Conservation (phyloP, 2,888 invertebrate genomes). For the Megamerina dolium region DNA sequence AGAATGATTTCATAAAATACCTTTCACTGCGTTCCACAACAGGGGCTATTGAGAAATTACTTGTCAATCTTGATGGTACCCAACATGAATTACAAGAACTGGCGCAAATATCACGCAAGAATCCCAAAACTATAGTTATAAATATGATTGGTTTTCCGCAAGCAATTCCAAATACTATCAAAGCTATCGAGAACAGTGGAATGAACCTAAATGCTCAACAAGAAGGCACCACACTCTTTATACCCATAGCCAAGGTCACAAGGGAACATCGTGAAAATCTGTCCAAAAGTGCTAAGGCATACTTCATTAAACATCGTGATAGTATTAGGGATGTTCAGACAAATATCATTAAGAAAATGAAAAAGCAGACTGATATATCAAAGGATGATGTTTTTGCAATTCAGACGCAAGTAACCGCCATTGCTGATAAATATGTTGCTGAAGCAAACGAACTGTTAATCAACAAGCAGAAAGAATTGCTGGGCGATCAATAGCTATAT, state of each 20-base stretch:
- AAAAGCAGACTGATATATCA: constrained; percentile 63
- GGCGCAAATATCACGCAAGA: constrained; percentile 80
- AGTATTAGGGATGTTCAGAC: constrained; percentile 70
- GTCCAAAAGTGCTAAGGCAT: constrained; percentile 77
- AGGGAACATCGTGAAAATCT: constrained; percentile 86
- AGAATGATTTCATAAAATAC: constrained; percentile 72
- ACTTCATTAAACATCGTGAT: constrained; percentile 75
- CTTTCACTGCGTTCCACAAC: constrained; percentile 72
- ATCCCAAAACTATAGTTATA: constrained; percentile 77
- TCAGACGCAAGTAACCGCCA: constrained; percentile 62
- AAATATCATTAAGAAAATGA: constrained; percentile 63
- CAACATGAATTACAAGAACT: constrained; percentile 80
- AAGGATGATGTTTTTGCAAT: constrained; percentile 64
- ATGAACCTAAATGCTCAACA: constrained; percentile 92
- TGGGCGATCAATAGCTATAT: constrained; percentile 49
- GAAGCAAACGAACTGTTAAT: constrained; percentile 62
- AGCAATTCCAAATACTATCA: constrained; percentile 71
- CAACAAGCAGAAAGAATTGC: constrained; percentile 70
- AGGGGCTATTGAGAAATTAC: constrained; percentile 73
- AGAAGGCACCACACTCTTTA: constrained; percentile 83
- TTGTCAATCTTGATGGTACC: constrained; percentile 70
- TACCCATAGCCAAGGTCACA: constrained; percentile 88
- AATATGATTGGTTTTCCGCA: constrained; percentile 82
- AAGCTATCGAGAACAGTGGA: constrained; percentile 72
- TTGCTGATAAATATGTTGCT: constrained; percentile 62